These are phyloP conservation scores for Prionace glauca DNA, from an alignment of 2,797 vertebrate genomes.

Conservation along the genomic window DNA sequence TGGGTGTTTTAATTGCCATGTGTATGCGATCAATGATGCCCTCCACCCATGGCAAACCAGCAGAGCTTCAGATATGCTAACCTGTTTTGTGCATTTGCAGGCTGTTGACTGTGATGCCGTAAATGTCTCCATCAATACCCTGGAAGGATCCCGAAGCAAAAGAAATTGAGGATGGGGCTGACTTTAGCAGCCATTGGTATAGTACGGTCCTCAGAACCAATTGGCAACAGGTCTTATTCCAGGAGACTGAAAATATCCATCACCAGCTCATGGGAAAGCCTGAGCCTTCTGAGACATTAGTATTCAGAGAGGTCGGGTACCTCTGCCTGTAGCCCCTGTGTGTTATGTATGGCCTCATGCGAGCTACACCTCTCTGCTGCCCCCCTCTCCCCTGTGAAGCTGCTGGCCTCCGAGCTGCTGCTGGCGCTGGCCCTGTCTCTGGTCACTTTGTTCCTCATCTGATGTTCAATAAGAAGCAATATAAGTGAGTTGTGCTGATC, in stretches of 20 bases:
- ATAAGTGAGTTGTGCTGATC: not conserved
- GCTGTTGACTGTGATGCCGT: not conserved
- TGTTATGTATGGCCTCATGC: not conserved
- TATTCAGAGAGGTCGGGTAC: not conserved
- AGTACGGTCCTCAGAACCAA: not conserved
- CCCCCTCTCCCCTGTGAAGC: not conserved
- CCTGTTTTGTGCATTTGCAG: not conserved
- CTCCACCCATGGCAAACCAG: too few species aligned
- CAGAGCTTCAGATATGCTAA: too few species aligned
- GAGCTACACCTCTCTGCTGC: not conserved
- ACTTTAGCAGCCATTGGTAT: not conserved
- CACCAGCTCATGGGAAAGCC: not conserved
- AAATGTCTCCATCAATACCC: not conserved
- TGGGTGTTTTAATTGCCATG: too few species aligned
- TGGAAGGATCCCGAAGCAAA: not conserved
- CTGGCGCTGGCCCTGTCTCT: not conserved
- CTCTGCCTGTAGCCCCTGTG: not conserved
- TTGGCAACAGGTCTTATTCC: not conserved
- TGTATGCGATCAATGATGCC: too few species aligned
- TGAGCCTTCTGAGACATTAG: not conserved
- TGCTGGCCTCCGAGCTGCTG: not conserved
- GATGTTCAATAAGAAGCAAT: not conserved
- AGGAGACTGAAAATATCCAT: not conserved
- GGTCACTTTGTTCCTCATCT: not conserved
- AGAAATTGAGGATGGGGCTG: not conserved